These are phyloP conservation scores for Calameuta filiformis DNA, from an alignment of 2,888 invertebrate species.

Conservation along the genomic window DNA sequence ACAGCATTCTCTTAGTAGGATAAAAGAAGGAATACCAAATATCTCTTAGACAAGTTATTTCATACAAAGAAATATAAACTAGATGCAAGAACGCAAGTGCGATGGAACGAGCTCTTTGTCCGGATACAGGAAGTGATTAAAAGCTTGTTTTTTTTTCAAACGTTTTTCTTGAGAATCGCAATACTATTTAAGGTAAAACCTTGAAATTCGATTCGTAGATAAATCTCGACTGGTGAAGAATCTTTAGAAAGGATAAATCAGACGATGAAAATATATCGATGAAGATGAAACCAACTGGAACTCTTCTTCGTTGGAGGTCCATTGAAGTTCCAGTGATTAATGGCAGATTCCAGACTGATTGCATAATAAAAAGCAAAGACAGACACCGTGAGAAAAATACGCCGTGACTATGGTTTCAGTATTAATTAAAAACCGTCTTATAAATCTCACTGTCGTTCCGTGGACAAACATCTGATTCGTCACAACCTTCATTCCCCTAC, in stretches of 20 bases:
- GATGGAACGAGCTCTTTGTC: not conserved
- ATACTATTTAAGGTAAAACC: not conserved
- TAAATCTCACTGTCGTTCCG: not conserved
- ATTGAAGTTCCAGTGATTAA: not conserved
- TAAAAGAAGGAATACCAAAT: not conserved
- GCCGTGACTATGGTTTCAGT: not conserved
- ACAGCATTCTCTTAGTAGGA: not conserved
- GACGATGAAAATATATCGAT: not conserved
- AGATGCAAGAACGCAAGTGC: not conserved
- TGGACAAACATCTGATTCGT: not conserved
- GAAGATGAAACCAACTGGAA: not conserved
- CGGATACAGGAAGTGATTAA: not conserved
- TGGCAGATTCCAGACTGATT: not conserved
- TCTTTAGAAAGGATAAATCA: not conserved
- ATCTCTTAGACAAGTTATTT: not conserved
- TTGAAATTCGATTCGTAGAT: not conserved
- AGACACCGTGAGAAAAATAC: not conserved
- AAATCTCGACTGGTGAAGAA: not conserved
- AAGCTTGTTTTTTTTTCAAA: not conserved
- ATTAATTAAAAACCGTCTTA: not conserved
- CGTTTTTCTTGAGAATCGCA: not conserved
- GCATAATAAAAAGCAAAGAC: not conserved
- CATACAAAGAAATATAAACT: not conserved
- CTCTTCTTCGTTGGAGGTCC: not conserved
- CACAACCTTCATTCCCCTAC: not conserved